A percentile compares a stretch with the other conserved stretches of the same genome.
Conservation (phyloP, 1,140 invertebrate genomes). For the Triops cancriformis region DNA sequence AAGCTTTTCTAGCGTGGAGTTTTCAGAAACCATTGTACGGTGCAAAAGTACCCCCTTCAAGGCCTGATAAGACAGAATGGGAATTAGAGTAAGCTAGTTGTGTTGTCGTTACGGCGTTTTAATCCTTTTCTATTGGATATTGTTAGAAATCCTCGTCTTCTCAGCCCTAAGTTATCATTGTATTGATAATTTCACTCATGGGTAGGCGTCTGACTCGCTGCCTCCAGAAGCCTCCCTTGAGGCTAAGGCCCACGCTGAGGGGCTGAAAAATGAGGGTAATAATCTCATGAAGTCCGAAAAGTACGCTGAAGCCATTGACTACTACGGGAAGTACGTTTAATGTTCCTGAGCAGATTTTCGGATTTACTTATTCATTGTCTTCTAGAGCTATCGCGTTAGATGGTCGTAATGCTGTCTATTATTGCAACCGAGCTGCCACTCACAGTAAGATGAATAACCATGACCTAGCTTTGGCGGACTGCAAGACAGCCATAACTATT, state of each 20-base stretch:
- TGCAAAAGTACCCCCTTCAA: background rate
- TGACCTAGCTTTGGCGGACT: slow-evolving; percentile 75
- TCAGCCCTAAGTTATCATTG: slow-evolving; percentile 36
- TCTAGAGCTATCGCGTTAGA: no score
- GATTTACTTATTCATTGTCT: no score
- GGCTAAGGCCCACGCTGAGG: slow-evolving; percentile 57
- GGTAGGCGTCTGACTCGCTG: slow-evolving; percentile 7
- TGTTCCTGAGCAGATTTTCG: background rate
- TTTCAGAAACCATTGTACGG: slow-evolving; percentile 48
- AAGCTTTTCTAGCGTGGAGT: slow-evolving; percentile 64
- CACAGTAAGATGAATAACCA: slow-evolving; percentile 76
- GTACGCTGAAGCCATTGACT: slow-evolving; percentile 65
- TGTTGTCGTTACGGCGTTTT: background rate
- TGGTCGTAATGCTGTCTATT: slow-evolving; percentile 81
- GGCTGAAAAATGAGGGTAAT: slow-evolving; percentile 76
- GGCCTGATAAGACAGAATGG: background rate
- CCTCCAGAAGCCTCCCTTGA: slow-evolving; percentile 41
- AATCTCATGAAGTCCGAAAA: slow-evolving; percentile 70
- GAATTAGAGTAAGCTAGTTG: slow-evolving; percentile 24
- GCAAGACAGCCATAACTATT: slow-evolving; percentile 72
- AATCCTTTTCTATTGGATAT: background rate
- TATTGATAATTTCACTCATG: background rate
- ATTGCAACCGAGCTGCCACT: slow-evolving; percentile 87
- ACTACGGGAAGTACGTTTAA: slow-evolving; percentile 60
- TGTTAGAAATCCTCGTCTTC: slow-evolving; percentile 33